Base-by-base conservation (phyloP, 2,797 vertebrate species). In the Trachurus trachurus region DNA sequence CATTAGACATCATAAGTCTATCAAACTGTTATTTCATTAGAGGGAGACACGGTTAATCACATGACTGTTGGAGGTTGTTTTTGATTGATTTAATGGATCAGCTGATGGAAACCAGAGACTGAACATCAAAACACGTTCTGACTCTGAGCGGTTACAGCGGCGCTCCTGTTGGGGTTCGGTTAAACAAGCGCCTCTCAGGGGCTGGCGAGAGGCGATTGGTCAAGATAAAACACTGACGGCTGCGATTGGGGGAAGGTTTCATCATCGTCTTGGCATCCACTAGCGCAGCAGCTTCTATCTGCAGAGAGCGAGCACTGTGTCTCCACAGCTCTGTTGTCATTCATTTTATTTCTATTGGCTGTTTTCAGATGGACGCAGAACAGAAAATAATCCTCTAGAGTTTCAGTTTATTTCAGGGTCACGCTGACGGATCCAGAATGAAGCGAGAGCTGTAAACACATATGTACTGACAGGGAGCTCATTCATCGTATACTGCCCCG, bases 31-130 rank as follows among this genome's bases (percentile, higher is more conserved):
- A 80, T 81, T 85, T 81, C 78, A 84, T 87, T 71, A 86, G 68
- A 75, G 76, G 22, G 58, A 65, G 31, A 63, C 65, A 1, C 49
- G 7, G 66, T 49, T 57, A 10, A 52, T 66, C 63, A 63, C 16
- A 47, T 59, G 61, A 59, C 56, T 60, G 37, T 31, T 29, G 34
- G 17, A 13, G 10, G 7, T 42, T 64, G 10, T 19, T 57, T 40
- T 47, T 44, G 22, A 15, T 37, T 34, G 31, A 5, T 71, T 69
- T 77, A 88, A 83, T 74, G 80, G 77, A 68, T 47, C 66, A 77
- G 77, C 73, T 75, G 86, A 88, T 80, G 73, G 78, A 85, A 85
- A 74, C 73, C 80, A 87, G 82, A 83, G 60, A 63, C 63, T 0
- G 59, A 68, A 58, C 57, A 40, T 62, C 6, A 16, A 72, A 83